phyloP scores from a whole-genome alignment of 2,113 vertebrate species.

The Aepyceros melampus region DNA sequence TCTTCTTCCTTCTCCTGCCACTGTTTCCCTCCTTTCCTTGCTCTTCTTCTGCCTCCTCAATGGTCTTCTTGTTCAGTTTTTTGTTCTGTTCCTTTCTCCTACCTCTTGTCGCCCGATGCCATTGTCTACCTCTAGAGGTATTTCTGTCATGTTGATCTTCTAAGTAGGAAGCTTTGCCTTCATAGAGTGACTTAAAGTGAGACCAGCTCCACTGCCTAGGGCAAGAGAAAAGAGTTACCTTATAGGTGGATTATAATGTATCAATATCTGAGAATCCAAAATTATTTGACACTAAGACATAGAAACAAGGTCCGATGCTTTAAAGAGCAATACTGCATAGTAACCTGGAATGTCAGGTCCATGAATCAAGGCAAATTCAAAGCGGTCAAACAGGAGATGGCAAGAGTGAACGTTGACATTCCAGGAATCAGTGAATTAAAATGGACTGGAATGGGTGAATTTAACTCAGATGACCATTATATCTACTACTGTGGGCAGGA shows the following conservation, averaged over 20 bases:
- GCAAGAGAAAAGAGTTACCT: neutral
- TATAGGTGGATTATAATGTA: neutral
- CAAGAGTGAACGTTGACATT: too few species aligned
- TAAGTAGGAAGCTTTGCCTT: neutral
- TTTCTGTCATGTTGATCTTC: neutral
- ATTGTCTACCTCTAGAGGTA: neutral
- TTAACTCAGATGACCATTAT: too few species aligned
- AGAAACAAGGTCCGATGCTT: too few species aligned
- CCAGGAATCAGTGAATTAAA: too few species aligned
- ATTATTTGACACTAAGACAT: neutral
- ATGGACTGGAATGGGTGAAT: too few species aligned
- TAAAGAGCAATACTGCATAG: too few species aligned
- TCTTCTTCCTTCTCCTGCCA: neutral
- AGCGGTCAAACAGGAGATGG: too few species aligned
- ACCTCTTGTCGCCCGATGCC: neutral
- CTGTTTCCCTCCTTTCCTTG: neutral
- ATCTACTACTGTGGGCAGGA: too few species aligned
- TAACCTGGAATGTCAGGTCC: too few species aligned
- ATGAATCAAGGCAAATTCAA: too few species aligned
- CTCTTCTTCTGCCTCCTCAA: neutral
- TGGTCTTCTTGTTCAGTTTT: neutral
- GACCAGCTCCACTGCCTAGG: neutral
- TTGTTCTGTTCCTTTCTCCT: neutral
- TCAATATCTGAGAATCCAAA: neutral
- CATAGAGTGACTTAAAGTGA: neutral